Percentiles rank a stretch among this genome's conserved stretches.
These are phyloP conservation scores for Eupsilia transversa DNA, from an alignment of 2,888 invertebrate genomes.

Conservation along the genomic window DNA sequence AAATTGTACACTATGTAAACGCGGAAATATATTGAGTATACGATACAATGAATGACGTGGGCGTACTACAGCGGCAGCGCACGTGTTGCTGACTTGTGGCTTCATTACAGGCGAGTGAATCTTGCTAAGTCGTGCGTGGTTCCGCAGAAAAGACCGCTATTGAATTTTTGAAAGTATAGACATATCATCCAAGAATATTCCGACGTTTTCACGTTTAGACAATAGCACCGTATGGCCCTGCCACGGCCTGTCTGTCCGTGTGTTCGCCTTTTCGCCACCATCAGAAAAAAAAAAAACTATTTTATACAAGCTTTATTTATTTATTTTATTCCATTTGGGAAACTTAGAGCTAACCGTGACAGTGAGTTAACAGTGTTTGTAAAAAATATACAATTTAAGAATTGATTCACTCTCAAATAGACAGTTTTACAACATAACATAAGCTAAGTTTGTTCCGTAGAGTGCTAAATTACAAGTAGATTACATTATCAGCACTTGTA, in stretches of 20 bases:
- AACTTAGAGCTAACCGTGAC: too few species aligned
- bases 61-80: constrained; percentile 18
- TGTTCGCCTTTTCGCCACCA: too few species aligned
- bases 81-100: constrained; percentile 22
- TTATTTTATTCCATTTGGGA: too few species aligned
- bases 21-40: constrained; percentile 59
- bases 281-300: too few species aligned
- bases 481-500: constrained; percentile 85
- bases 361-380: too few species aligned
- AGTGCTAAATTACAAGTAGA: constrained; percentile 78
- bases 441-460: constrained; percentile 48
- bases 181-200: too few species aligned
- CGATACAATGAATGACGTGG: constrained; percentile 53
- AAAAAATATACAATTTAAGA: too few species aligned
- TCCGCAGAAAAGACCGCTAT: background rate
- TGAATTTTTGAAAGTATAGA: background rate
- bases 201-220: too few species aligned
- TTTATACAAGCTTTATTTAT: too few species aligned
- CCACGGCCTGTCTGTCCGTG: too few species aligned
- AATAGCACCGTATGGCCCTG: too few species aligned
- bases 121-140: background rate
- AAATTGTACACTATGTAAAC: constrained; percentile 67
- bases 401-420: too few species aligned
- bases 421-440: constrained; percentile 17
- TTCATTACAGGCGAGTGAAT: background rate